Evolutionary conservation across 1,140 invertebrate genomes (phyloP).

Genomic region (Phortica variegata): DNA sequence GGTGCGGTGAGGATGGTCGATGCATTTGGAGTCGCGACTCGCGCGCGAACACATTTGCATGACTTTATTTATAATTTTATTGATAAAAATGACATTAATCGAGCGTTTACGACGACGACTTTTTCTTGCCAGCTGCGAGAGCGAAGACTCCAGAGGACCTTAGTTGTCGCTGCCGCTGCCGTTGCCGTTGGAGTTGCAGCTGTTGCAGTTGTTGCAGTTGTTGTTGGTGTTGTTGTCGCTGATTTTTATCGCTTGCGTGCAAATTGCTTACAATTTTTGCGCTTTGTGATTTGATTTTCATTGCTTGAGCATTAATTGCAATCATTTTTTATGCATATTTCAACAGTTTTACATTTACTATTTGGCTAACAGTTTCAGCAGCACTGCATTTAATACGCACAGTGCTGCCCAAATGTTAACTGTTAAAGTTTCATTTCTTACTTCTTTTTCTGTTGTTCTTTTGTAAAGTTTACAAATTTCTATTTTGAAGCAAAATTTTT

Average conservation of each 20-base stretch:
- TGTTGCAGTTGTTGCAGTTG: not conserved
- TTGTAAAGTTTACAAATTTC: too few species aligned
- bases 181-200: not conserved
- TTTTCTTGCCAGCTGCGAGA: not conserved
- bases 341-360: too few species aligned
- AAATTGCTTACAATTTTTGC: constrained; percentile 46
- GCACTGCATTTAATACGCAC: too few species aligned
- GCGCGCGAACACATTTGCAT: constrained; percentile 45
- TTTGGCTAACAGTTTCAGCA: too few species aligned
- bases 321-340: too few species aligned
- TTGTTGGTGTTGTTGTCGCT: not conserved
- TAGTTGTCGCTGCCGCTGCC: not conserved
- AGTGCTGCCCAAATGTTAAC: too few species aligned
- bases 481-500: too few species aligned
- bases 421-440: too few species aligned
- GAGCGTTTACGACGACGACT: constrained; percentile 44
- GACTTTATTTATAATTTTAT: constrained; percentile 56
- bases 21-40: constrained; percentile 43
- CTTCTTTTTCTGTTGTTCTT: too few species aligned
- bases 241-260: constrained; percentile 52
- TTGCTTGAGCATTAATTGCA: too few species aligned
- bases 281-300: too few species aligned
- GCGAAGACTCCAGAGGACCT: not conserved
- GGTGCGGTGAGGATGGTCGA: too few species aligned
- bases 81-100: constrained; percentile 57